phyloP scores from a whole-genome alignment of 2,113 vertebrate species.

The Eudyptes chrysolophus region DNA sequence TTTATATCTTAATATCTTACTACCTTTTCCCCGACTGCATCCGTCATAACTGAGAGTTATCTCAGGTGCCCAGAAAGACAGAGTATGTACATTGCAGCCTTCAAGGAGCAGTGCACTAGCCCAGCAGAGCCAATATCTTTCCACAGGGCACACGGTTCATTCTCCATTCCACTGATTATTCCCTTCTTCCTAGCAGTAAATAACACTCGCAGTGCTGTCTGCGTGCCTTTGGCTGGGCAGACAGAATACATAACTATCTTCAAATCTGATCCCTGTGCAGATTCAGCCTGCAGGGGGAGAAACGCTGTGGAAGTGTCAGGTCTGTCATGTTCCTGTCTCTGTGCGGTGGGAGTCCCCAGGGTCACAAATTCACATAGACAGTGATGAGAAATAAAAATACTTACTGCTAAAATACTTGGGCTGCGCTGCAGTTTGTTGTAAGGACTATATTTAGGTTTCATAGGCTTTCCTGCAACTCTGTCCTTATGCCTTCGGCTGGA shows the following conservation, averaged over 20 bases:
- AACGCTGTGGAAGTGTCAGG: neutral
- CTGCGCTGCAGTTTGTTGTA: constrained; percentile 92
- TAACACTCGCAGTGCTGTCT: neutral
- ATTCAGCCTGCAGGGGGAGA: neutral
- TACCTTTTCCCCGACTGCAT: neutral
- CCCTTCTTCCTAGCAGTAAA: neutral
- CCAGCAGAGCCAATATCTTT: neutral
- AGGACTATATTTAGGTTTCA: constrained; percentile 96
- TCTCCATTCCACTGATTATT: neutral
- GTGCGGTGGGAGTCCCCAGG: neutral
- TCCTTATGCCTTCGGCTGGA: constrained; percentile 99
- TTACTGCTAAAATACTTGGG: constrained; percentile 87
- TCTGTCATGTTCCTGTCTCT: neutral
- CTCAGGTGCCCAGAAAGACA: neutral
- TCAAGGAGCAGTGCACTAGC: neutral
- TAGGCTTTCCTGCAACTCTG: constrained; percentile 93
- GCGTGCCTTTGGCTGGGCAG: neutral
- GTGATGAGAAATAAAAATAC: constrained; percentile 58
- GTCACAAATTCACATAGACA: constrained; percentile 8
- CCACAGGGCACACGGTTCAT: fast-evolving
- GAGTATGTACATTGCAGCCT: neutral
- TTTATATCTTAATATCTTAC: neutral
- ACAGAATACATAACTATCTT: neutral
- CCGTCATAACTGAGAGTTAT: neutral
- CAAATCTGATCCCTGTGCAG: neutral